Conservation (phyloP, 1,140 invertebrate species). For the Magallana angulata region DNA sequence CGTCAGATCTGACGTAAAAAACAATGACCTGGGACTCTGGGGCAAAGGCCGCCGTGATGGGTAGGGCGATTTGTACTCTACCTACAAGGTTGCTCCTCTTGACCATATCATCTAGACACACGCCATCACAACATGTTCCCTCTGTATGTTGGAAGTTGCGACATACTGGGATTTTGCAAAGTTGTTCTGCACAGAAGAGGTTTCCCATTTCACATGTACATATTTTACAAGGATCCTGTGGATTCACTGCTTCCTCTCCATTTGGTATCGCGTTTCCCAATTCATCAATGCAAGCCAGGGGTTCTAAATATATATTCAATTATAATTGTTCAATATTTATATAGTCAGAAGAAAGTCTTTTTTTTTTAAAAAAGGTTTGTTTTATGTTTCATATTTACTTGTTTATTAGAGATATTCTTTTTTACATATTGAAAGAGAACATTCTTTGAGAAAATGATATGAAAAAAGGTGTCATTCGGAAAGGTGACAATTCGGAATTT, state of each 20-base stretch:
- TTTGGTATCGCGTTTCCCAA: neutral
- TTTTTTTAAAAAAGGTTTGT: too few species aligned
- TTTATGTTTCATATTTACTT: too few species aligned
- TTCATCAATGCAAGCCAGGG: neutral
- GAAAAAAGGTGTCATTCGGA: too few species aligned
- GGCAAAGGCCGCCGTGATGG: constrained; percentile 66
- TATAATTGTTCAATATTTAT: too few species aligned
- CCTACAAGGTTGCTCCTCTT: constrained; percentile 45
- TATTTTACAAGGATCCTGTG: neutral
- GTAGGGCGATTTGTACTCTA: constrained; percentile 63
- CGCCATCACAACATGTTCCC: constrained; percentile 9
- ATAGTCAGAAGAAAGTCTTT: too few species aligned
- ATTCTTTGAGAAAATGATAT: too few species aligned
- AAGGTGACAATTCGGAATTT: too few species aligned
- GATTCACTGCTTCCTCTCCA: neutral
- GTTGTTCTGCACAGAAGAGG: neutral
- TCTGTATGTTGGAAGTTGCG: neutral
- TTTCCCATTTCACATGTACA: neutral
- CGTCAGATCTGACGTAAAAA: constrained; percentile 87
- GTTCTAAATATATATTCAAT: neutral
- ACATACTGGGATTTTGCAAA: neutral
- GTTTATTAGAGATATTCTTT: too few species aligned
- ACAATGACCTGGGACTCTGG: constrained; percentile 82
- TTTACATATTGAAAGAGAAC: too few species aligned
- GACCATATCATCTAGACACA: neutral